phyloP scores from a whole-genome alignment of 1,140 invertebrate genomes.

The Polyergus mexicanus region DNA sequence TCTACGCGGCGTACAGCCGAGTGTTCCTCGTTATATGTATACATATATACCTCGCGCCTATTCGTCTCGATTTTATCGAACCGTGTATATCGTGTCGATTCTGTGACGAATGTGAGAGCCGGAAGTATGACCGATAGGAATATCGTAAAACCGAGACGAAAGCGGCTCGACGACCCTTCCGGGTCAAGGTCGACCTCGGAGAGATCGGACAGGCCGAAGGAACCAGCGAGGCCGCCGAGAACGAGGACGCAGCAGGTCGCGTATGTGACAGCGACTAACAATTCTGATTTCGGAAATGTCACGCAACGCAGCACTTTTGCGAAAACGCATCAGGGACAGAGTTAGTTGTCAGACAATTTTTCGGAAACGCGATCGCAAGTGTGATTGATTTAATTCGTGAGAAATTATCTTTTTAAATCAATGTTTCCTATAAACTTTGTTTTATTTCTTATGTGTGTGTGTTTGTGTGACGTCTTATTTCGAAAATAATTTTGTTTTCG shows the following conservation, averaged over 20 bases:
- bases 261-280: constrained; percentile 1
- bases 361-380: background rate
- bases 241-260: constrained; percentile 54
- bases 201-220: constrained; percentile 50
- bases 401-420: background rate
- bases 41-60: background rate
- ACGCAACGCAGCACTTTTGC: constrained; percentile 3
- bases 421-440: background rate
- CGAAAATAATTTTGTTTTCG: background rate
- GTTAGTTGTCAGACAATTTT: constrained; percentile 42
- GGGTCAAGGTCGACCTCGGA: constrained; percentile 42
- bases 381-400: background rate
- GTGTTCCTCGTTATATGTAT: background rate
- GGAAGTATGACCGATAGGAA: constrained; percentile 79
- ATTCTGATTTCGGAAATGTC: constrained; percentile 44
- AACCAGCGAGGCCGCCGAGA: constrained; percentile 70
- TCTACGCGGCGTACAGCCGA: constrained; percentile 15
- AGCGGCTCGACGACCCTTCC: constrained; percentile 64
- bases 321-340: constrained; percentile 7
- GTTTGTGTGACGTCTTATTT: background rate
- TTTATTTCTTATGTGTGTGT: background rate
- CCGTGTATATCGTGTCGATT: background rate
- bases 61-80: background rate
- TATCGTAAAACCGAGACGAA: constrained; percentile 71
- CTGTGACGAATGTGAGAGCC: constrained; percentile 60